Conservation (phyloP, 92 coral and sea anemone genomes). For the Metridium senile region DNA sequence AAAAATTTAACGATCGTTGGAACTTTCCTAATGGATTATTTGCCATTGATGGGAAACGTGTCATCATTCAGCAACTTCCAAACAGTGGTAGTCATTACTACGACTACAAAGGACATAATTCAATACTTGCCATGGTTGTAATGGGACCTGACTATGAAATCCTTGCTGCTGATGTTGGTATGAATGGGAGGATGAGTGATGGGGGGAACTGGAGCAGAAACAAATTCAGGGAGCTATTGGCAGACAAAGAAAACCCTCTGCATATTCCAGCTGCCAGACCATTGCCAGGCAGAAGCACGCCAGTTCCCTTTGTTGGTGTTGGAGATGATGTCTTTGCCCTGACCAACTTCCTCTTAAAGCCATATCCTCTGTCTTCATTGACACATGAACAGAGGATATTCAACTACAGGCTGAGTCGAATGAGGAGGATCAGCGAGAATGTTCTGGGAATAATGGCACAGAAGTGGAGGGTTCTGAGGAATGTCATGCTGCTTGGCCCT, state of each 20-base stretch:
- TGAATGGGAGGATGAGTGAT: slow-evolving; percentile 51
- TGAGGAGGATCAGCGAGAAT: slow-evolving; percentile 60
- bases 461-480: slow-evolving; percentile 62
- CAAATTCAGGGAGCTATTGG: slow-evolving; percentile 26
- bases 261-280: background rate
- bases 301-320: slow-evolving; percentile 48
- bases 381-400: slow-evolving; percentile 52
- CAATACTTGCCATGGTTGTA: slow-evolving; percentile 47
- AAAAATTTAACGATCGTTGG: too few relatives aligned
- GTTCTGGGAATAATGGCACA: slow-evolving; percentile 58
- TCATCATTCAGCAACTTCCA: slow-evolving; percentile 50
- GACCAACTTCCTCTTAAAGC: slow-evolving; percentile 50
- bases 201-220: slow-evolving; percentile 36
- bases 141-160: slow-evolving; percentile 55
- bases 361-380: slow-evolving; percentile 53
- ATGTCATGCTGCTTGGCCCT: slow-evolving; percentile 47
- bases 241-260: background rate
- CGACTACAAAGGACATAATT: slow-evolving; percentile 57
- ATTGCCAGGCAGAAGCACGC: slow-evolving; percentile 13
- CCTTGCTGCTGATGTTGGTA: slow-evolving; percentile 45
- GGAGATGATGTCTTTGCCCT: slow-evolving; percentile 66
- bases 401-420: slow-evolving; percentile 64
- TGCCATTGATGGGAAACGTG: slow-evolving; percentile 63
- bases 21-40: slow-evolving; percentile 60
- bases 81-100: slow-evolving; percentile 56